Percentiles rank a stretch among this genome's conserved stretches.
Conservation (phyloP, 2,797 vertebrate genomes). For the Hippopotamyrus pictus region DNA sequence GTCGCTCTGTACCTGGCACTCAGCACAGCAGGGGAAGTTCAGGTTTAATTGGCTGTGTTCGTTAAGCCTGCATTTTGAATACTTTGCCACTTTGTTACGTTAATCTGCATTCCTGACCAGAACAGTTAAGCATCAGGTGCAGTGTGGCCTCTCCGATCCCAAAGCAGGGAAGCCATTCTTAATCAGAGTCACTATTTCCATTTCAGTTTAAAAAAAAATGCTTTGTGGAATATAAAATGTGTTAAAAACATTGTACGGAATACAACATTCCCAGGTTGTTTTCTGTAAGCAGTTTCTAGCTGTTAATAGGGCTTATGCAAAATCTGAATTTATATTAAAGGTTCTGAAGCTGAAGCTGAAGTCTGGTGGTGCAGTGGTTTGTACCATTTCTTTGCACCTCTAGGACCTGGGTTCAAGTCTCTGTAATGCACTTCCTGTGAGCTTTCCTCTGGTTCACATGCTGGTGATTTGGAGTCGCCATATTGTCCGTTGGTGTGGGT, state of each 20-base stretch:
- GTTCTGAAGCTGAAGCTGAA: background rate
- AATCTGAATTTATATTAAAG: background rate
- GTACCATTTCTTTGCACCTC: background rate
- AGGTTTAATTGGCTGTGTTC: constrained; percentile 38
- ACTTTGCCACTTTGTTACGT: constrained; percentile 44
- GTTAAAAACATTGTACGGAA: background rate
- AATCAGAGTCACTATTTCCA: background rate
- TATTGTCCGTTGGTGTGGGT: background rate
- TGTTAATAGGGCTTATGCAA: background rate
- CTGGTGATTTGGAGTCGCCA: background rate
- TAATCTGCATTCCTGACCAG: constrained; percentile 39
- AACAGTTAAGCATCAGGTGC: constrained; percentile 43
- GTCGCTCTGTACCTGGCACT: constrained; percentile 28
- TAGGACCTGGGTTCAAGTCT: background rate
- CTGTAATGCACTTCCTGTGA: background rate
- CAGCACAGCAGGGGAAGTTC: constrained; percentile 18
- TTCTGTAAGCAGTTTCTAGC: background rate
- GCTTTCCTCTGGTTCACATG: background rate
- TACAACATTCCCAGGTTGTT: background rate
- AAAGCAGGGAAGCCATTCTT: background rate
- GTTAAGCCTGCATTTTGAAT: constrained; percentile 44
- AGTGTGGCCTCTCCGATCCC: background rate
- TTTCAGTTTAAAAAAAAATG: background rate
- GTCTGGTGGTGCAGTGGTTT: background rate
- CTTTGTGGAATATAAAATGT: background rate